Evolutionary conservation across 2,797 vertebrate genomes (phyloP).

Genomic region (Girardinus metallicus): DNA sequence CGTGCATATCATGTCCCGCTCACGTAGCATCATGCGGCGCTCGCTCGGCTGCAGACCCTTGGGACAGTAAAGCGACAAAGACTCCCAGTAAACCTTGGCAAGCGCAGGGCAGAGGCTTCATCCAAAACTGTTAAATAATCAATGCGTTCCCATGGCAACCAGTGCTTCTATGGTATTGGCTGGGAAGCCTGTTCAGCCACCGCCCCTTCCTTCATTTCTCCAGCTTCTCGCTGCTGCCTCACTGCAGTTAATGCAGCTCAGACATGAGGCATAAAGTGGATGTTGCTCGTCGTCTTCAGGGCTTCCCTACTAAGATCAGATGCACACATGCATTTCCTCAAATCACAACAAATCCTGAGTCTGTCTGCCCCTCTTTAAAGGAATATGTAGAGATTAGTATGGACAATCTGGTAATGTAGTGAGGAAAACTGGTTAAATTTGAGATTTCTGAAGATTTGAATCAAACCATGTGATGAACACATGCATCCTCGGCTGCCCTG

Average conservation of each 20-base stretch:
- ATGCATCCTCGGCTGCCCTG: background rate
- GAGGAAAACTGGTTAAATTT: background rate
- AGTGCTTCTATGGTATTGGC: slow-evolving; percentile 64
- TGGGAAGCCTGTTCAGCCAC: slow-evolving; percentile 45
- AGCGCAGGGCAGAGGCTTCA: slow-evolving; percentile 63
- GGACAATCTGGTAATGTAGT: background rate
- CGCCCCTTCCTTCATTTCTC: slow-evolving; percentile 64
- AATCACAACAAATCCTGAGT: background rate
- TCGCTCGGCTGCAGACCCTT: slow-evolving; percentile 67
- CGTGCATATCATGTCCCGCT: slow-evolving; percentile 52
- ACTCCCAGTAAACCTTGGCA: slow-evolving; percentile 74
- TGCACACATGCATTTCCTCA: slow-evolving; percentile 11
- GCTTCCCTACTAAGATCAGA: slow-evolving; percentile 24
- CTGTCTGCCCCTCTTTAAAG: background rate
- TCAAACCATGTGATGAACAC: background rate
- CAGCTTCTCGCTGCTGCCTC: slow-evolving; percentile 48
- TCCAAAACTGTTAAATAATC: slow-evolving; percentile 85
- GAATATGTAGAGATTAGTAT: background rate
- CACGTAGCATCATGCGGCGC: slow-evolving; percentile 54
- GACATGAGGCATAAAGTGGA: slow-evolving; percentile 55
- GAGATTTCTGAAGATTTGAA: slow-evolving; percentile 10
- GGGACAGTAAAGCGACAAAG: slow-evolving; percentile 73
- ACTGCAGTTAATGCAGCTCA: slow-evolving; percentile 68
- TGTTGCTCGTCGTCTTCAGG: slow-evolving; percentile 48
- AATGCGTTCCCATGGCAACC: slow-evolving; percentile 82